These are phyloP conservation scores for Tupaia tana DNA, from an alignment of 2,113 vertebrate species.

Conservation along the genomic window DNA sequence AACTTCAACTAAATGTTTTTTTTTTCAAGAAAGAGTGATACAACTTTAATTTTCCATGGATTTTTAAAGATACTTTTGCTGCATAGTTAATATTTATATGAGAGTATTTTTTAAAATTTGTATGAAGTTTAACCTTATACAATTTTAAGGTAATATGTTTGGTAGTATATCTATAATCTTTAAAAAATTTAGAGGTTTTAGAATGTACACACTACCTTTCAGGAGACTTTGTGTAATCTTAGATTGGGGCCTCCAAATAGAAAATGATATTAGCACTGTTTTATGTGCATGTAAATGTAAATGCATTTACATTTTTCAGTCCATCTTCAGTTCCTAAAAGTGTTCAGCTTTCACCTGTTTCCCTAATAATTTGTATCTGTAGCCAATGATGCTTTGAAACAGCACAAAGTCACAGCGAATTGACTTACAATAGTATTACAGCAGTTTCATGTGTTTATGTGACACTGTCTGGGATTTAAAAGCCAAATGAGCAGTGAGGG, in stretches of 20 bases:
- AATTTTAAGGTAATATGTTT: no score
- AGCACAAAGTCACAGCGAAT: neutral
- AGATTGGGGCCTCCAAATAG: neutral
- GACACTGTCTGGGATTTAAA: slow-evolving; percentile 11
- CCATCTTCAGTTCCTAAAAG: neutral
- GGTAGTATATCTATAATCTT: no score
- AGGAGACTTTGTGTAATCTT: neutral
- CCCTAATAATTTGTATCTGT: slow-evolving; percentile 21
- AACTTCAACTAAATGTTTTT: slow-evolving; percentile 1
- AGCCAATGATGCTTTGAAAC: slow-evolving; percentile 16
- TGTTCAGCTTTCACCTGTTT: neutral
- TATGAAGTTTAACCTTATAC: no score
- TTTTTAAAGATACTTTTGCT: no score
- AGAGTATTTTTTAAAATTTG: no score
- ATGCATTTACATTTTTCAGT: neutral
- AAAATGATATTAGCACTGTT: neutral
- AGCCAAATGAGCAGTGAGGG: neutral
- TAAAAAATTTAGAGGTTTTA: no score
- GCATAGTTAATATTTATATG: no score
- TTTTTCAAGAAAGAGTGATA: no score
- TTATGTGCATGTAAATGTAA: neutral
- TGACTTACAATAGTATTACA: neutral
- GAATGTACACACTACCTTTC: neutral
- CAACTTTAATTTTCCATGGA: no score
- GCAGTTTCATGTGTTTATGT: slow-evolving; percentile 29